Conservation (phyloP, 2,888 invertebrate species). For the Cataglyphis albicans region DNA sequence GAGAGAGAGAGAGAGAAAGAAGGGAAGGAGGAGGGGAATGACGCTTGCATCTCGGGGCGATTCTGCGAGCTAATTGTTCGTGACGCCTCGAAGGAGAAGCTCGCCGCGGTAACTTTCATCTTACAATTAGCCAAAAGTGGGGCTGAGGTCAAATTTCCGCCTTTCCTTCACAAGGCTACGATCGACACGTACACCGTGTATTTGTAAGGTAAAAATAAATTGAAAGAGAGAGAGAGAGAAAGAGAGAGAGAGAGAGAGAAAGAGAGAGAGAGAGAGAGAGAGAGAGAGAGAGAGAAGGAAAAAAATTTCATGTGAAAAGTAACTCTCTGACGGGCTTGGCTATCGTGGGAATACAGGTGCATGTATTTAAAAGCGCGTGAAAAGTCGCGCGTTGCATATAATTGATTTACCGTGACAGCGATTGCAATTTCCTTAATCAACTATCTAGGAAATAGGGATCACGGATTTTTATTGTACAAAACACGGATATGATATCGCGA, state of each 20-base stretch:
- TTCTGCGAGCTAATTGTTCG: conserved; percentile 81
- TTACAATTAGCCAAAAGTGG: conserved; percentile 52
- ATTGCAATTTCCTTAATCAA: conserved; percentile 32
- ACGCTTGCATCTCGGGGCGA: conserved; percentile 68
- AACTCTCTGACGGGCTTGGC: conserved; percentile 4
- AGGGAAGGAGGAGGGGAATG: conserved; percentile 40
- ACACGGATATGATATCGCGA: background rate
- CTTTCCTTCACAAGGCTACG: conserved; percentile 62
- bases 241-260: conserved; percentile 3
- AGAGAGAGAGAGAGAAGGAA: background rate
- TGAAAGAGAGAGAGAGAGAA: background rate
- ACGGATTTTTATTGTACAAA: background rate
- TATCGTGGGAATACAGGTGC: background rate
- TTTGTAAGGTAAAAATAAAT: background rate
- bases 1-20: background rate
- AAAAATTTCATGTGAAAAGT: background rate
- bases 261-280: background rate
- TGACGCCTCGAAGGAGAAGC: conserved; percentile 70
- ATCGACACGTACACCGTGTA: conserved; percentile 12
- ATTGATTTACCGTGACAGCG: conserved; percentile 32
- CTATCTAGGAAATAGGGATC: conserved; percentile 19
- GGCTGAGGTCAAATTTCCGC: conserved; percentile 59
- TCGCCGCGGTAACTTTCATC: conserved; percentile 76
- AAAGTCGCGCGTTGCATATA: conserved; percentile 3
- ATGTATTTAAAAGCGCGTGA: background rate